Evolutionary conservation across 1,140 invertebrate genomes (phyloP), one percentile per base, ranked within the genome.

Genomic region (Formica selysi): DNA sequence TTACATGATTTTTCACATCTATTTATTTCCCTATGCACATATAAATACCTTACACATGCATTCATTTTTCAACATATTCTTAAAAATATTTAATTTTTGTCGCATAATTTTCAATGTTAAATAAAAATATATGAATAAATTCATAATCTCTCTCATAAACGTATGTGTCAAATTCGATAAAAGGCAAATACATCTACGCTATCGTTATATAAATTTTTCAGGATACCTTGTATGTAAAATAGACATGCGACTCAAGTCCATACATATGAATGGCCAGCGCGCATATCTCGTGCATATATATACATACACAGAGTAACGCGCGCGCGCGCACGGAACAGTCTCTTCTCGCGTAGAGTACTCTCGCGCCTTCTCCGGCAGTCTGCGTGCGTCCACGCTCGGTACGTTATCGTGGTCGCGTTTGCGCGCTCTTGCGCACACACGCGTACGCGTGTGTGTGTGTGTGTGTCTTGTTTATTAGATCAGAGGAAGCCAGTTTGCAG

Each of bases 401-500:
- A 38, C 44, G n/a, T 38, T 38, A 38, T 48, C 51, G 10, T 19
- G 19, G 0, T 8, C 32, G 36, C 76, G 51, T 38, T 64, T 38
- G 64, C 81, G 79, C 79, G 57, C 32, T 54, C 59, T 48, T n/a
- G 22, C 19, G 54, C 11, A 74, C 26, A 13, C 13, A 59, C 57
- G 32, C 7, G 36, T 19, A 41, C 59, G 44, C 10, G 36, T 8
- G 22, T 16, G 44, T 32, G 29, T 26, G 59, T 48, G 48, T 51
- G 4, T 19, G 48, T 16, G 48, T 76, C 90, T 93, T 92, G 92
- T 93, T 94, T 94, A 94, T 95, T 95, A 94, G 93, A 95, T 95
- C 92, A 94, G 91, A 93, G 90, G 94, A 95, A 95, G 93, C 93
- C 93, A 94, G 93, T 94, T 95, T 93, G 93, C 88, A 92, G 91